Evolutionary conservation across 2,797 vertebrate genomes (phyloP).

Genomic region (Anas flavirostris): DNA sequence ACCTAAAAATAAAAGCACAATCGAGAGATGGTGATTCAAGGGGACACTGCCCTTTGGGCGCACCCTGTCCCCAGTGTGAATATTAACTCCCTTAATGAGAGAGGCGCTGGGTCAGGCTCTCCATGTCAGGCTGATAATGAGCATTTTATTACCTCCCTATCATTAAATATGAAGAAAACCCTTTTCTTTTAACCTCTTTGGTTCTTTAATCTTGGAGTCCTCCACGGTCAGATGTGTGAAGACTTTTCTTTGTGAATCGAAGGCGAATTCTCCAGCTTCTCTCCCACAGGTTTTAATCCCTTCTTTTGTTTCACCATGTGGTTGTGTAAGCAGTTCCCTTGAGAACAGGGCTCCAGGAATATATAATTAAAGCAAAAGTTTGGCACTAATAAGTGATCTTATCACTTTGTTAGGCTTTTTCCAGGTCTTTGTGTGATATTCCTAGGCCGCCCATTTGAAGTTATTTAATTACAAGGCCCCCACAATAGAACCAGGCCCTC

Average conservation of each 20-base stretch:
- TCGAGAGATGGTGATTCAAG: background rate
- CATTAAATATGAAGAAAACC: background rate
- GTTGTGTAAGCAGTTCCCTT: slow-evolving; percentile 73
- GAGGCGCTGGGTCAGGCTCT: background rate
- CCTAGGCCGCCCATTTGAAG: background rate
- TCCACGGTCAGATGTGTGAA: background rate
- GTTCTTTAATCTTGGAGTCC: background rate
- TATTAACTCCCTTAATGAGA: background rate
- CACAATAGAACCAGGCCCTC: background rate
- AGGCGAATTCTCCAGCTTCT: slow-evolving; percentile 42
- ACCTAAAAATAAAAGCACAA: background rate
- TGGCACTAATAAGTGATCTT: slow-evolving; percentile 72
- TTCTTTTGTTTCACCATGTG: slow-evolving; percentile 71
- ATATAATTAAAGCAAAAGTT: slow-evolving; percentile 74
- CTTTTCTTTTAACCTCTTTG: background rate
- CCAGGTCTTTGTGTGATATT: slow-evolving; percentile 69
- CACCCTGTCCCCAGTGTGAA: background rate
- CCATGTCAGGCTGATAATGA: background rate
- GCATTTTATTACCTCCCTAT: background rate
- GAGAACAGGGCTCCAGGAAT: slow-evolving; percentile 64
- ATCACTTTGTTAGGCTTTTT: slow-evolving; percentile 67
- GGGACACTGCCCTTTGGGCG: background rate
- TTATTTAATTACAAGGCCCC: slow-evolving; percentile 69
- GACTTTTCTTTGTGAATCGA: slow-evolving; percentile 38
- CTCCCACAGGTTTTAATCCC: slow-evolving; percentile 70